Evolutionary conservation across 2,113 vertebrate species (phyloP), one percentile per base, ranked within the genome.

Genomic region (Isurus oxyrinchus): DNA sequence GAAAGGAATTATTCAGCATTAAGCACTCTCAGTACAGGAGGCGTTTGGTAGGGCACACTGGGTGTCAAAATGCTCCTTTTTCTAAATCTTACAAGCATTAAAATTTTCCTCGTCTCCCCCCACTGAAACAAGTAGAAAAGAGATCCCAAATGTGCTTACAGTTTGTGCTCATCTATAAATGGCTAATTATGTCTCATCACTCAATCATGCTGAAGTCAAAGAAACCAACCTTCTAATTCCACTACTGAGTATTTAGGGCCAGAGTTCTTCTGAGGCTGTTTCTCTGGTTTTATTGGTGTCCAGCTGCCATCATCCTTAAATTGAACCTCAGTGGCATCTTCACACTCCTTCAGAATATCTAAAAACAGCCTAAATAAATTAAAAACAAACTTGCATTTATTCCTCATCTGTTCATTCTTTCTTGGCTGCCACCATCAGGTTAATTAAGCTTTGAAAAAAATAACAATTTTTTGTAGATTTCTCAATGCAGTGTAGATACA

Each of bases 221-320:
- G 40, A 49, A 72, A 76, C 94, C 53, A 76, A 95, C 94, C 94
- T 72, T 95, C 99, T 49, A 99, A 98, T 96, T 99, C 99, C 67
- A 99, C 97, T 96, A 99, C 98, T 0, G 99, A 98, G 76, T 98
- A 99, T 96, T 99, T 99, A 0, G 99, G 99, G 96, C 99, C 99
- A 98, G 98, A 98, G 97, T 99, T 99, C 79, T 98, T 96, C 96
- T 99, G 99, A 96, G 97, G 97, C 96, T 98, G 98, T 96, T 99
- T 99, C 11, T 99, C 99, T 0, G 99, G 98, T 40, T 98, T 98
- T 97, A 99, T 99, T 2, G 99, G 99, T 97, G 98, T 98, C 99
- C 99, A 99, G 16, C 99, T 99, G 35, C 99, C 99, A 0, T 99
- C 99, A 7, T 98, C 99, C 97, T 99, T 97, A 97, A 98, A 99